These are phyloP conservation scores for Calliopum simillimum DNA, from an alignment of 2,888 invertebrate species.

Conservation along the genomic window DNA sequence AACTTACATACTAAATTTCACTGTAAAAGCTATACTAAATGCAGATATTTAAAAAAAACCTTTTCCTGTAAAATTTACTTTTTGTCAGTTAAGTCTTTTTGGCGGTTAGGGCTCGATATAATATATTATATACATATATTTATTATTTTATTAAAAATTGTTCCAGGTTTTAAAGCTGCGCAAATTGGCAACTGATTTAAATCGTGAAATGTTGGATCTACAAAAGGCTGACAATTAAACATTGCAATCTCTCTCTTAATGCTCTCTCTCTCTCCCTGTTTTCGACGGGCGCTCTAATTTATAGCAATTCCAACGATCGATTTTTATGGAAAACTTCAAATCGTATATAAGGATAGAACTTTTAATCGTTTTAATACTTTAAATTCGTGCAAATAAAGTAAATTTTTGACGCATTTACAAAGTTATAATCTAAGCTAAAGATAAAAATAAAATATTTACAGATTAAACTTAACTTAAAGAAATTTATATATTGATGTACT, in stretches of 20 bases:
- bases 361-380: constrained; percentile 25
- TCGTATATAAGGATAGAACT: constrained; percentile 36
- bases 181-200: constrained; percentile 72
- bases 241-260: constrained; percentile 50
- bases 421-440: constrained; percentile 16
- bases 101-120: too few species aligned
- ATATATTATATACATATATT: too few species aligned
- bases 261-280: constrained; percentile 32
- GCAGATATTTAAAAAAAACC: too few species aligned
- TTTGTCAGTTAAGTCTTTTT: too few species aligned
- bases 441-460: constrained; percentile 21
- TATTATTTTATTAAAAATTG: background rate
- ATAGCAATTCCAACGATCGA: constrained; percentile 38
- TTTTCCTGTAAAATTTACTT: too few species aligned
- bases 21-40: too few species aligned
- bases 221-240: constrained; percentile 51
- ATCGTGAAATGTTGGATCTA: constrained; percentile 68
- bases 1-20: too few species aligned
- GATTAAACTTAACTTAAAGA: constrained; percentile 28
- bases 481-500: constrained; percentile 41
- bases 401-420: constrained; percentile 66
- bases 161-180: constrained; percentile 72
- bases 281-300: constrained; percentile 12
- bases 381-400: constrained; percentile 55
- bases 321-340: constrained; percentile 30